Conservation (phyloP, 2,797 vertebrate species). For the Anguilla pacifica region DNA sequence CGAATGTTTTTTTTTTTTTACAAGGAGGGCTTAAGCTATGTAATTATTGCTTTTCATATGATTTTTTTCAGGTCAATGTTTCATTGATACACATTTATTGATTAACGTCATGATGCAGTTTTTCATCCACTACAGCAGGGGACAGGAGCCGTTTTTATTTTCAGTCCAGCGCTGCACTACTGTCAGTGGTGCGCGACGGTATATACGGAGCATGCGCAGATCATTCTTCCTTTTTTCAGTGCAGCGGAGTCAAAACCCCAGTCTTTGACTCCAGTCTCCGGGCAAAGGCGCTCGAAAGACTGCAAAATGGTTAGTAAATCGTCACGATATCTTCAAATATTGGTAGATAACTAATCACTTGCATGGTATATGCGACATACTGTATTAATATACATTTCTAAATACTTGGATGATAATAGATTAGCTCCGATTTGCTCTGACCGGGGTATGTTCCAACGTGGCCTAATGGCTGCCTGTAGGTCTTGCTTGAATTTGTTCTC, state of each 20-base stretch:
- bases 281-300: conserved; percentile 78
- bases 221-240: conserved; percentile 81
- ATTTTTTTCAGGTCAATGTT: no score
- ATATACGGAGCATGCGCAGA: conserved; percentile 78
- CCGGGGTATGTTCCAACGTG: conserved; percentile 74
- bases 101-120: not conserved
- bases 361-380: conserved; percentile 26
- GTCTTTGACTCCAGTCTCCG: conserved; percentile 81
- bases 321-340: conserved; percentile 58
- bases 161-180: not conserved
- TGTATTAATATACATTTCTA: conserved; percentile 34
- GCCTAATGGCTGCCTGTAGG: conserved; percentile 73
- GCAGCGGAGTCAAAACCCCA: conserved; percentile 71
- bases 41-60: no score
- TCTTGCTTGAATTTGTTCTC: conserved; percentile 14
- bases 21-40: no score
- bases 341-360: conserved; percentile 36
- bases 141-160: conserved; percentile 43
- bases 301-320: conserved; percentile 89
- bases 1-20: no score
- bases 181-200: conserved; percentile 31
- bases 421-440: conserved; percentile 56
- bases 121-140: conserved; percentile 53
- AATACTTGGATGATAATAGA: conserved; percentile 80
- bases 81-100: no score